Conservation (phyloP, 2,888 invertebrate genomes). For the Trachelus tabidus region DNA sequence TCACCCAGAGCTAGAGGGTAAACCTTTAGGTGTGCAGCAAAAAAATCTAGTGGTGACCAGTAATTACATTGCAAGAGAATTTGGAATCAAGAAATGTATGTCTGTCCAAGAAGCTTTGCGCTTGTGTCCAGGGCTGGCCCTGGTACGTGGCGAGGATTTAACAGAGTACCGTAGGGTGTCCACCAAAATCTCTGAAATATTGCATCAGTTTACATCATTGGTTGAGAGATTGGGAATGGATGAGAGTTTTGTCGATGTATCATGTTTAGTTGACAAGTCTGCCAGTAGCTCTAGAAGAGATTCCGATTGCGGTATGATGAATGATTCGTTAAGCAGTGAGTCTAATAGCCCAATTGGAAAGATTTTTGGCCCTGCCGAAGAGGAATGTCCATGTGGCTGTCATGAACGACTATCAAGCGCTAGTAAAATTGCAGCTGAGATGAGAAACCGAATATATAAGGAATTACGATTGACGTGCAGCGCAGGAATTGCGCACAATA, state of each 20-base stretch:
- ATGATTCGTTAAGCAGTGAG: constrained; percentile 31
- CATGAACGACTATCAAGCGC: constrained; percentile 76
- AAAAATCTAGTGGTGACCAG: constrained; percentile 87
- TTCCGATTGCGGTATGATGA: constrained; percentile 30
- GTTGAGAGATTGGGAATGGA: constrained; percentile 88
- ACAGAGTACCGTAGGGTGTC: constrained; percentile 84
- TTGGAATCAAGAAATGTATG: constrained; percentile 84
- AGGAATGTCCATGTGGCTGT: constrained; percentile 81
- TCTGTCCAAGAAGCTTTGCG: constrained; percentile 78
- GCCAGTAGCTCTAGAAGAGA: constrained; percentile 39
- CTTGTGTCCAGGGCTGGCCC: constrained; percentile 78
- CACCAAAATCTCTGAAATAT: constrained; percentile 77
- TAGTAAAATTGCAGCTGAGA: constrained; percentile 80
- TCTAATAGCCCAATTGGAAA: constrained; percentile 69
- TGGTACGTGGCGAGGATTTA: constrained; percentile 87
- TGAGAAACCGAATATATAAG: constrained; percentile 75
- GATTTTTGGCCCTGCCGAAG: constrained; percentile 70
- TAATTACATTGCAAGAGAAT: constrained; percentile 83
- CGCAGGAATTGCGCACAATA: constrained; percentile 87
- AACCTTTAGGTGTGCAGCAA: constrained; percentile 85
- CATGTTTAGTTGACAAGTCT: constrained; percentile 72
- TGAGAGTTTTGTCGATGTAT: constrained; percentile 87
- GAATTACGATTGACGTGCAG: constrained; percentile 82
- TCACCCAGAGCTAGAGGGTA: constrained; percentile 74
- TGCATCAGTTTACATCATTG: constrained; percentile 77